A percentile compares a stretch with the other conserved stretches of the same genome.
phyloP scores from a whole-genome alignment of 2,797 vertebrate species.

The Enteromius fasciolatus region DNA sequence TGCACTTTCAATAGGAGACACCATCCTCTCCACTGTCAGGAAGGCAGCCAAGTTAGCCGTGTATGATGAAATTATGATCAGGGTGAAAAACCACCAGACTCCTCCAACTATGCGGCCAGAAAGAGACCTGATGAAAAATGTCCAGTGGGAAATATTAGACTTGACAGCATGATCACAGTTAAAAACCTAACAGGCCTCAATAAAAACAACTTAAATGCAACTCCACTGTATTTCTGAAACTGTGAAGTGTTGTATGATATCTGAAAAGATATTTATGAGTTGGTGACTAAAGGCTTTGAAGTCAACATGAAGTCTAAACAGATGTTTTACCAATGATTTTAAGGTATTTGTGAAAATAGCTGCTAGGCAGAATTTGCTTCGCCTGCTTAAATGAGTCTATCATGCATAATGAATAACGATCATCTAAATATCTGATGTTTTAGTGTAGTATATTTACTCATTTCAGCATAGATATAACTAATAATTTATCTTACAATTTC shows the following conservation, averaged over 20 bases:
- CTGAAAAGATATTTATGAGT: background rate
- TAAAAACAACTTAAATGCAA: background rate
- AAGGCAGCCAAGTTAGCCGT: slow-evolving; percentile 99
- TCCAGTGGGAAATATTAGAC: background rate
- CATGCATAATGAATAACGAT: slow-evolving; percentile 3
- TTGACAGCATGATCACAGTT: background rate
- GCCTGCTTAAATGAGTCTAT: slow-evolving; percentile 26
- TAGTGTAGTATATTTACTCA: background rate
- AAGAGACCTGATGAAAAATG: slow-evolving; percentile 84
- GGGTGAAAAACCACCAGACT: slow-evolving; percentile 99
- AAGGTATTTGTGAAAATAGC: slow-evolving; percentile 23
- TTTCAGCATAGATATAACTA: background rate
- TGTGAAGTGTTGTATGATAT: background rate
- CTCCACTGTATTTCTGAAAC: background rate
- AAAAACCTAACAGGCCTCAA: background rate
- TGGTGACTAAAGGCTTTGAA: background rate
- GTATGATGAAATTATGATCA: slow-evolving; percentile 99
- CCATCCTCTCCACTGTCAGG: slow-evolving; percentile 99
- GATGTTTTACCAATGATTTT: background rate
- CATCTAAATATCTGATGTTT: slow-evolving; percentile 22
- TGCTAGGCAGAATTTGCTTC: background rate
- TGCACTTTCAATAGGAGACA: slow-evolving; percentile 98
- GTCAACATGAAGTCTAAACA: background rate
- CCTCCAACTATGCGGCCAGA: slow-evolving; percentile 98
- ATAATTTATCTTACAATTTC: background rate